Conservation (phyloP, 2,113 vertebrate species). For the Channa argus region DNA sequence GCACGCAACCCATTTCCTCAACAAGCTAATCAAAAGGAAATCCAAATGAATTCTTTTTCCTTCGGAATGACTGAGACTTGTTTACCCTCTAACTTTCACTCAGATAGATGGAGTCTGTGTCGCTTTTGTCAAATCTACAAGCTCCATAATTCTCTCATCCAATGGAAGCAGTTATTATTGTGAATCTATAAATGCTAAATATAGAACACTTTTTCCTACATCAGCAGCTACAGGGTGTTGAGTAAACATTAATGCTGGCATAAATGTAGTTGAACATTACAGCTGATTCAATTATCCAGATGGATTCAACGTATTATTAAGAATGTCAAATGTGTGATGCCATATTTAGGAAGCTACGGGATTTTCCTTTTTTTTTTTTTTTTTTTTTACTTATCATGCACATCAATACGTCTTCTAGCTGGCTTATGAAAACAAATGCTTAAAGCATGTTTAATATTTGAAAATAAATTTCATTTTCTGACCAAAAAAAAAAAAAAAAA, state of each 20-base stretch:
- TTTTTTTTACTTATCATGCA: no score
- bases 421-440: neutral
- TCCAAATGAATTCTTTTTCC: conserved; percentile 54
- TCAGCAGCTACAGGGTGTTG: conserved; percentile 8
- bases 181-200: conserved; percentile 46
- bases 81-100: conserved; percentile 52
- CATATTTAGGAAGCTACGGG: conserved; percentile 5
- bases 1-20: conserved; percentile 27
- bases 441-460: neutral
- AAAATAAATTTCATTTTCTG: conserved; percentile 6
- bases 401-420: conserved; percentile 9
- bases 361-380: neutral
- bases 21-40: conserved; percentile 58
- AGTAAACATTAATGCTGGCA: neutral
- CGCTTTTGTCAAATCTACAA: conserved; percentile 47
- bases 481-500: neutral
- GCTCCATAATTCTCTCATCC: conserved; percentile 46
- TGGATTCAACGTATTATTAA: neutral
- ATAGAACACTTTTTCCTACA: conserved; percentile 16
- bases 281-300: conserved; percentile 23
- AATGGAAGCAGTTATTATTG: conserved; percentile 49
- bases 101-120: conserved; percentile 43
- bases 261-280: conserved; percentile 17
- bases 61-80: conserved; percentile 38
- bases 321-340: neutral